A percentile compares a stretch with the other conserved stretches of the same genome.
Evolutionary conservation across 2,797 vertebrate genomes (phyloP).

Genomic region (Diplodus puntazzo): DNA sequence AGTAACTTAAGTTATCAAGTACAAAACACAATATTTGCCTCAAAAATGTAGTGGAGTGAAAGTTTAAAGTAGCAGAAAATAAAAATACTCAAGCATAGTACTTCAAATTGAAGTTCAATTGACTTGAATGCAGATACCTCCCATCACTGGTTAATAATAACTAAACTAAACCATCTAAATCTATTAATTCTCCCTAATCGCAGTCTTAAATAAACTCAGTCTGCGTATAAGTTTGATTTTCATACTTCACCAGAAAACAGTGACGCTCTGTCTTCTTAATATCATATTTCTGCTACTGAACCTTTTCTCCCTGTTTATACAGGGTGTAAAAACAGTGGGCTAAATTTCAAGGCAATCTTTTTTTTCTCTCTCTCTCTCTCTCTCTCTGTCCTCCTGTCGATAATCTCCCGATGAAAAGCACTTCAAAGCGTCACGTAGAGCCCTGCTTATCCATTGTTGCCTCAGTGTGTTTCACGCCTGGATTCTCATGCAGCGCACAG

Average conservation of each 20-base stretch:
- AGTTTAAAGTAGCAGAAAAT: too few species aligned
- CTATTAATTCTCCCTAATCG: slow-evolving; percentile 11
- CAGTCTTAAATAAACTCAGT: slow-evolving; percentile 29
- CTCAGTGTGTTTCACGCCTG: slow-evolving; percentile 61
- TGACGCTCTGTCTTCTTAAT: slow-evolving; percentile 20
- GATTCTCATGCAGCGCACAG: slow-evolving; percentile 48
- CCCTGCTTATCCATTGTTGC: slow-evolving; percentile 60
- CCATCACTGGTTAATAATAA: background rate
- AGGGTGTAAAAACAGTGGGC: slow-evolving; percentile 32
- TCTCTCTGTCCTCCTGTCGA: slow-evolving; percentile 43
- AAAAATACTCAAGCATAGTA: too few species aligned
- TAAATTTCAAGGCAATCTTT: slow-evolving; percentile 39
- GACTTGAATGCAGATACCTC: too few species aligned
- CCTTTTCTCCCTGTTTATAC: slow-evolving; percentile 31
- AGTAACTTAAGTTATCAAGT: too few species aligned
- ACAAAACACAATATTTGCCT: too few species aligned
- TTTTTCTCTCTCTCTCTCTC: slow-evolving; percentile 22
- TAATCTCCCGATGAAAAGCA: slow-evolving; percentile 73
- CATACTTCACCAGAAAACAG: slow-evolving; percentile 4
- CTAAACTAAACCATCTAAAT: slow-evolving; percentile 19
- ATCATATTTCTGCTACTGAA: slow-evolving; percentile 37
- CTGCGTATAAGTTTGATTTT: background rate
- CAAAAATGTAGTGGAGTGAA: too few species aligned
- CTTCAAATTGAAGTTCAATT: too few species aligned
- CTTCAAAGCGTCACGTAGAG: slow-evolving; percentile 70